A percentile compares a stretch with the other conserved stretches of the same genome.
Conservation (phyloP, 53 echinoderm and acorn worm species). For the Echinarachnius parma region DNA sequence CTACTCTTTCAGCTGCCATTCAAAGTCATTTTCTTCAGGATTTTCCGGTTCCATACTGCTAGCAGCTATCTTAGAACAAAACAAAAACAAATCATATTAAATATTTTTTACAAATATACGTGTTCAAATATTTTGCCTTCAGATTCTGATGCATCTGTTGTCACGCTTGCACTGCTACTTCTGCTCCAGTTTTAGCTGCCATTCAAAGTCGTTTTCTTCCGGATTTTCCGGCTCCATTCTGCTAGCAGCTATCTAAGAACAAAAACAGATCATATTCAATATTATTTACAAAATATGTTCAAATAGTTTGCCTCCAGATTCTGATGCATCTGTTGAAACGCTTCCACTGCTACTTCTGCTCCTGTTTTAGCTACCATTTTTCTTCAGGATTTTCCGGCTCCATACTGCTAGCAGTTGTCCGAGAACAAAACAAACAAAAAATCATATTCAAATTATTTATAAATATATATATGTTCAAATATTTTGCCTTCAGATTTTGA, state of each 20-base stretch:
- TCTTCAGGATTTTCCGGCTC: neutral
- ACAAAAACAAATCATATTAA: neutral
- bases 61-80: neutral
- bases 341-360: constrained; percentile 66
- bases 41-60: neutral
- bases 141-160: no score
- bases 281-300: neutral
- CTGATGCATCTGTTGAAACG: no score
- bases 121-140: neutral
- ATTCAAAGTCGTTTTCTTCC: constrained; percentile 68
- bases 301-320: no score
- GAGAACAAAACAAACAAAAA: neutral
- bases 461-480: neutral
- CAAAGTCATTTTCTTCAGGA: constrained; percentile 62
- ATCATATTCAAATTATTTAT: neutral
- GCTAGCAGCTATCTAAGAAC: neutral
- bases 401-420: neutral
- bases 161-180: constrained; percentile 62
- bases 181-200: constrained; percentile 75
- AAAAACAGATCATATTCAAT: neutral
- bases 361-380: constrained; percentile 68
- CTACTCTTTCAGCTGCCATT: constrained; percentile 71
- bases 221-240: neutral
- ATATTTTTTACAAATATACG: neutral
- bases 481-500: no score